A percentile compares a stretch with the other conserved stretches of the same genome.
Conservation (phyloP, 92 coral and sea anemone genomes). For the Porites lobata region DNA sequence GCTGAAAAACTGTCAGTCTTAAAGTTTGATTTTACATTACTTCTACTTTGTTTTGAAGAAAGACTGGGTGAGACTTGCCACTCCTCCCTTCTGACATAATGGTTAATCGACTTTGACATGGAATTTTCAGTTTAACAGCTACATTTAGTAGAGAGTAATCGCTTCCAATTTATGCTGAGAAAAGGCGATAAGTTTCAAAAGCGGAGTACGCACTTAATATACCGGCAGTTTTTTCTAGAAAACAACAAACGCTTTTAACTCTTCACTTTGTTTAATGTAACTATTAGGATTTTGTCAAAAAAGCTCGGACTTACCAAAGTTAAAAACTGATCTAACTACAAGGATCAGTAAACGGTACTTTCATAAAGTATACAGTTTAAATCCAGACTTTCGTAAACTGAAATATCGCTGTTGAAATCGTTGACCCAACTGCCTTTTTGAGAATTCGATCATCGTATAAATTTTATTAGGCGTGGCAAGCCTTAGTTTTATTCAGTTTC, state of each 20-base stretch:
- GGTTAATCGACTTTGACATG: not conserved
- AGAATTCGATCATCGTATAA: constrained; percentile 4
- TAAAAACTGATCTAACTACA: too few species aligned
- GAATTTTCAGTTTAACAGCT: not conserved
- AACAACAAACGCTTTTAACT: not conserved
- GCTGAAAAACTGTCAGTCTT: too few species aligned
- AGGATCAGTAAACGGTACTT: too few species aligned
- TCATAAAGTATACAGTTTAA: too few species aligned
- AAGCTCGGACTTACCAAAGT: too few species aligned
- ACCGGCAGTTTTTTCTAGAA: not conserved
- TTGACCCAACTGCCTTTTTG: not conserved
- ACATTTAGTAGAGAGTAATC: not conserved
- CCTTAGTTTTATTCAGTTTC: not conserved
- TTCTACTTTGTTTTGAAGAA: not conserved
- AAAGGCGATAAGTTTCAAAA: not conserved
- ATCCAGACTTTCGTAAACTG: too few species aligned
- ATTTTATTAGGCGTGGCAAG: not conserved
- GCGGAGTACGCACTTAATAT: not conserved
- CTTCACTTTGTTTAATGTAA: not conserved
- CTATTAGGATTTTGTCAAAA: not conserved
- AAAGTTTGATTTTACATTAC: too few species aligned
- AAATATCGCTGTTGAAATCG: too few species aligned
- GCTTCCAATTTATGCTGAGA: constrained; percentile 24
- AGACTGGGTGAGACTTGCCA: not conserved
- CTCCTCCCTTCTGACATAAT: not conserved